Percentiles rank a stretch among this genome's conserved stretches.
Conservation (phyloP, 2,888 invertebrate genomes). For the Oegoconia quadripuncta region DNA sequence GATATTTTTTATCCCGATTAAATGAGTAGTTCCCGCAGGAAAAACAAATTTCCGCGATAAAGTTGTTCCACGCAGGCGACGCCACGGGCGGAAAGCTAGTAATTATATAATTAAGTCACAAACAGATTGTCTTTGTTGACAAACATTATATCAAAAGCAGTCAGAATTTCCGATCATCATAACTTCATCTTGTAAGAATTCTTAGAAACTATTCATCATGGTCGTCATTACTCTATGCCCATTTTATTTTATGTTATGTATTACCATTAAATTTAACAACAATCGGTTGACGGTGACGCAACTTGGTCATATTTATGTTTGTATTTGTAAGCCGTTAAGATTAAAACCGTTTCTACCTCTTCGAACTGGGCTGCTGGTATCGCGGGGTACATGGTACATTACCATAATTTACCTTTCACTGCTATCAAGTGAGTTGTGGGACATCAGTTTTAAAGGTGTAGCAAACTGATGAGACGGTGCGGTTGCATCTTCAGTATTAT, state of each 20-base stretch:
- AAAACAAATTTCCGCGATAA: too few relatives aligned
- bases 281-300: conserved; percentile 68
- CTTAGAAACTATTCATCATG: conserved; percentile 23
- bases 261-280: conserved; percentile 74
- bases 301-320: conserved; percentile 70
- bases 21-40: too few relatives aligned
- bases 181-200: not conserved
- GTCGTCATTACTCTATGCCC: conserved; percentile 50
- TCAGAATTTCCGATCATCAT: too few relatives aligned
- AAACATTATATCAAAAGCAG: too few relatives aligned
- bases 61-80: too few relatives aligned
- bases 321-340: conserved; percentile 64
- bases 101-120: too few relatives aligned
- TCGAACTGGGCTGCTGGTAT: conserved; percentile 23
- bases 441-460: conserved; percentile 1
- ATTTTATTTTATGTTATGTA: conserved; percentile 65
- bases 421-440: conserved; percentile 5
- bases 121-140: too few relatives aligned
- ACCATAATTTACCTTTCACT: conserved; percentile 52
- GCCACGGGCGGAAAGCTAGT: too few relatives aligned
- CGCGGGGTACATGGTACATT: conserved; percentile 38
- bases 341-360: conserved; percentile 47
- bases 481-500: too few relatives aligned
- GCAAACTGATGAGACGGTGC: too few relatives aligned
- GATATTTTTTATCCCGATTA: too few relatives aligned